phyloP scores from a whole-genome alignment of 2,888 invertebrate species.

The Zaprionus bogoriensis region DNA sequence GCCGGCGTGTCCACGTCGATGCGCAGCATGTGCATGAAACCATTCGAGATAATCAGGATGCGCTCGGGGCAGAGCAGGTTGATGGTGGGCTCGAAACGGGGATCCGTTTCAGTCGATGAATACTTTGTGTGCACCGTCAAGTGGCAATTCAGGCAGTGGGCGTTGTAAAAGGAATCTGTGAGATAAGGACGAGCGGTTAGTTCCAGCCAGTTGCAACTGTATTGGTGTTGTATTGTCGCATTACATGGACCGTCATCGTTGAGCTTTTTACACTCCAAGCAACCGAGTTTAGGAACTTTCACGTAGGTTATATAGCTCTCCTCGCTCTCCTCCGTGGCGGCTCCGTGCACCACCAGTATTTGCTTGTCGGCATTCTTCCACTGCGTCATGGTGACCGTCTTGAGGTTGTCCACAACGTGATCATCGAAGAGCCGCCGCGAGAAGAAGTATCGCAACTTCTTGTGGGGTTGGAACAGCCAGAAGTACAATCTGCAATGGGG shows the following conservation, averaged over 20 bases:
- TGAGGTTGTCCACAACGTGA: constrained; percentile 85
- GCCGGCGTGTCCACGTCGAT: constrained; percentile 84
- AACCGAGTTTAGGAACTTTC: constrained; percentile 86
- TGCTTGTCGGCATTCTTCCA: constrained; percentile 85
- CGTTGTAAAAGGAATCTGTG: constrained; percentile 85
- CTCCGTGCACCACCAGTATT: constrained; percentile 86
- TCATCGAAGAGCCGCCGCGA: constrained; percentile 86
- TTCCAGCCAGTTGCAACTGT: not conserved
- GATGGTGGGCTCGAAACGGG: constrained; percentile 88
- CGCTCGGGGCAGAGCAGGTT: constrained; percentile 88
- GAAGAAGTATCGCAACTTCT: constrained; percentile 82
- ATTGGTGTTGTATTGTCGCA: not conserved
- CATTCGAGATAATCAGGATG: constrained; percentile 92
- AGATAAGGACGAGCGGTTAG: not conserved
- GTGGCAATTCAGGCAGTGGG: constrained; percentile 93
- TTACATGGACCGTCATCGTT: constrained; percentile 80
- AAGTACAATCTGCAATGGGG: constrained; percentile 79
- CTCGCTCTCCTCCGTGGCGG: constrained; percentile 82
- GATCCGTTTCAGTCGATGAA: constrained; percentile 93
- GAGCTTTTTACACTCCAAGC: constrained; percentile 85
- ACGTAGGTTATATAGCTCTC: constrained; percentile 83
- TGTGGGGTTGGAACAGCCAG: constrained; percentile 83
- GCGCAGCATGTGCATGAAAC: constrained; percentile 90
- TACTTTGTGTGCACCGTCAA: constrained; percentile 96
- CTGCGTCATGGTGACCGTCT: constrained; percentile 86